phyloP scores from a whole-genome alignment of 2,888 invertebrate genomes.

The Ichneumoninae sp. region DNA sequence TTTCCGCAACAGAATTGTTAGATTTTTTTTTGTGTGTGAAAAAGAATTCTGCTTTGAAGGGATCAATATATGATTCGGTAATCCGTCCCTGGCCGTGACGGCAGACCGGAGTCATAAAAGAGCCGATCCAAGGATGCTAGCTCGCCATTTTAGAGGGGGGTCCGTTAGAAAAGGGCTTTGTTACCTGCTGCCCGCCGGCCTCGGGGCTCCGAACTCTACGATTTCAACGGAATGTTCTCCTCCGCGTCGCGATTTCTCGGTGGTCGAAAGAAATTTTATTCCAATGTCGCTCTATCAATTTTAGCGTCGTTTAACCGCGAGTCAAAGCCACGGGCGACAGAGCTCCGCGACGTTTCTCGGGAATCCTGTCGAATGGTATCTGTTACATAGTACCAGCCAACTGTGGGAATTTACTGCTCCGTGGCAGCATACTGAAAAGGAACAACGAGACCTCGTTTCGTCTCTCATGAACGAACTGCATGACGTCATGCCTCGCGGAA shows the following conservation, averaged over 20 bases:
- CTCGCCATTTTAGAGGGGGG: conserved; percentile 57
- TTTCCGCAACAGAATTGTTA: background rate
- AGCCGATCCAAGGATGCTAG: conserved; percentile 44
- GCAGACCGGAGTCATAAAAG: conserved; percentile 51
- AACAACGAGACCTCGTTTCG: conserved; percentile 74
- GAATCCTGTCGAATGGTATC: conserved; percentile 44
- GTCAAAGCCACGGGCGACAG: conserved; percentile 1
- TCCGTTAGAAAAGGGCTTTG: conserved; percentile 54
- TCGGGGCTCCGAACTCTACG: conserved; percentile 1
- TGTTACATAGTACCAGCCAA: conserved; percentile 29
- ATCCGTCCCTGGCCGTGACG: conserved; percentile 40
- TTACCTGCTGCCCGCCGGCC: conserved; percentile 46
- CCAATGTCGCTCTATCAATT: background rate
- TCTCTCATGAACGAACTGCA: conserved; percentile 72
- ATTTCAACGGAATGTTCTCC: conserved; percentile 17
- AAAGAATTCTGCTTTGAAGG: background rate
- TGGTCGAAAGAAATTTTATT: conserved; percentile 12
- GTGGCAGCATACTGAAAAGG: conserved; percentile 71
- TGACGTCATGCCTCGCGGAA: conserved; percentile 82
- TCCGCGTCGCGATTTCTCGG: conserved; percentile 4
- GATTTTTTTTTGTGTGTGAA: background rate
- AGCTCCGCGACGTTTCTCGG: conserved; percentile 12
- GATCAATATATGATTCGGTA: conserved; percentile 17
- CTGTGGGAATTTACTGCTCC: conserved; percentile 73
- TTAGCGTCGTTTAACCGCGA: background rate